A percentile compares a stretch with the other conserved stretches of the same genome.
Conservation (phyloP, 2,888 invertebrate species). For the Carpatolechia fugitivella region DNA sequence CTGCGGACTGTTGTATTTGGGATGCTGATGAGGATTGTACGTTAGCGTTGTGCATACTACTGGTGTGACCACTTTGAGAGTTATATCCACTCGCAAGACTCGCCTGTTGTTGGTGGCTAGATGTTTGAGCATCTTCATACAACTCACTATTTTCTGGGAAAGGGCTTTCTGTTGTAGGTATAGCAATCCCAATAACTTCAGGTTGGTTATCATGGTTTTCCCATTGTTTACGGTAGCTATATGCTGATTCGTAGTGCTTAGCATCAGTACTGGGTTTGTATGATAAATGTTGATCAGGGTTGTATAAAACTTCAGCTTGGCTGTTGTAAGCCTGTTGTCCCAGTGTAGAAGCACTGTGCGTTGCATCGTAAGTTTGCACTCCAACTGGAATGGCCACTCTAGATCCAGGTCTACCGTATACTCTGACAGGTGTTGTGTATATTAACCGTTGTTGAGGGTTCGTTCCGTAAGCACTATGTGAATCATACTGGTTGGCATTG, state of each 20-base stretch:
- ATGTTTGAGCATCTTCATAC: slow-evolving; percentile 45
- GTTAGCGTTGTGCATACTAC: slow-evolving; percentile 36
- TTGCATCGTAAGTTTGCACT: slow-evolving; percentile 41
- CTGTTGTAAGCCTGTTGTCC: slow-evolving; percentile 48
- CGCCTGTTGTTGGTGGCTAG: slow-evolving; percentile 31
- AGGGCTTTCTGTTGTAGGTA: slow-evolving; percentile 46
- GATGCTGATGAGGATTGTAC: slow-evolving; percentile 36
- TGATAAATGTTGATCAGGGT: slow-evolving; percentile 30
- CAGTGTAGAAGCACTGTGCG: slow-evolving; percentile 33
- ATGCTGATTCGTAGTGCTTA: slow-evolving; percentile 65
- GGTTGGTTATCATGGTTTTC: slow-evolving; percentile 62
- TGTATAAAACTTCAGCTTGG: slow-evolving; percentile 48
- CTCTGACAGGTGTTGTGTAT: slow-evolving; percentile 47
- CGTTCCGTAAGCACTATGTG: background rate
- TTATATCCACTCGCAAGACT: slow-evolving; percentile 32
- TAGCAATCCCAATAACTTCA: slow-evolving; percentile 29
- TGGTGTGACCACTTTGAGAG: slow-evolving; percentile 36
- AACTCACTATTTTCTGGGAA: slow-evolving; percentile 51
- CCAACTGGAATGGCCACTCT: slow-evolving; percentile 54
- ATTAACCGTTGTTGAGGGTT: slow-evolving; percentile 36
- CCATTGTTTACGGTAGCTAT: slow-evolving; percentile 68
- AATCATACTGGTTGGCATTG: slow-evolving; percentile 6
- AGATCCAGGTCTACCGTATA: slow-evolving; percentile 56
- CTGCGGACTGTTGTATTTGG: slow-evolving; percentile 39
- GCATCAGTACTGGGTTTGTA: slow-evolving; percentile 35